Base-by-base conservation (phyloP, 1,140 invertebrate genomes). In the Lordiphosa stackelbergi region DNA sequence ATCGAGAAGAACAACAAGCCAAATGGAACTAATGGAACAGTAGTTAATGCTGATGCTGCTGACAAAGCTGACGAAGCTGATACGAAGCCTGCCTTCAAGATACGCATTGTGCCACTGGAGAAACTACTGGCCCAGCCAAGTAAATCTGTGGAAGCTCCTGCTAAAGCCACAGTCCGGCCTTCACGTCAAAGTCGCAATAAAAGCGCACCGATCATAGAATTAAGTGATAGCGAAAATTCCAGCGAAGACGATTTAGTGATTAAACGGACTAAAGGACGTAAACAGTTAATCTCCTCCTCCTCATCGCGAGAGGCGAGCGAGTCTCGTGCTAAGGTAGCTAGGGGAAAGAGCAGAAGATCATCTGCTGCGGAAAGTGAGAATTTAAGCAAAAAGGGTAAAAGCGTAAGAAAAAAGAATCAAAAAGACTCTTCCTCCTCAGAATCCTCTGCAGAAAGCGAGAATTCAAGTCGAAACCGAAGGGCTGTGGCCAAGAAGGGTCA, bases 41-140 rank as follows among this genome's bases (percentile, higher is more conserved):
- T 13, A 24, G 22, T 3, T 12, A 51, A 56, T 53, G 48, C 5
- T 22, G 53, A 55, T 42, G 35, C 28, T 8, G 11, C 46, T 52
- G 28, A 34, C 31, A 41, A 51, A 53, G 43, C 9, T 36, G 46
- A 59, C 3, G 31, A 36, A 49, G 42, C 42, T 24, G 52, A 11
- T 52, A 28, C 41, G 12, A 69, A 66, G 42, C 56, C 59, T 31
- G 36, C 58, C 46, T 85, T 68, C 19, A 85, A 85, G 53, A 83
- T 86, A 53, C 85, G 85, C 13, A 72, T 86, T 72, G 85, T 86
- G 45, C 85, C 85, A 36, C 42, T 86, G 35, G 75, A 78, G 31
- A 77, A 85, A 54, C 47, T 86, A 41, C 46, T 86, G 45, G 74
- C 85, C 35, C 31, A 12, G 36, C 19, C 22, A 62, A 35, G 19